Evolutionary conservation across 2,888 invertebrate species (phyloP).

Genomic region (Eremobia ochroleuca): DNA sequence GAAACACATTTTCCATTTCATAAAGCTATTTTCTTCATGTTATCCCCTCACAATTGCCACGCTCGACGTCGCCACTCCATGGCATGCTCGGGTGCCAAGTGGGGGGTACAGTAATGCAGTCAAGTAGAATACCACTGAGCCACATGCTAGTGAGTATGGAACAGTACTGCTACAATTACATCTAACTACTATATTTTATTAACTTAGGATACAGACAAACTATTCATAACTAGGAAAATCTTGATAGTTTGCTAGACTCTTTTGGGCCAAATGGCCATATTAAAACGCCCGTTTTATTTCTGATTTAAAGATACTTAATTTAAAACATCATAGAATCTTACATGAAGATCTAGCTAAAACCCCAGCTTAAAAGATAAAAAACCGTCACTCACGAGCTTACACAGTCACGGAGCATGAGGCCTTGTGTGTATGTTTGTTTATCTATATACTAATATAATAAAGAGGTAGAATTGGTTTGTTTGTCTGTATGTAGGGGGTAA

Average conservation of each 20-base stretch:
- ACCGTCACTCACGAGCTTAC: neutral
- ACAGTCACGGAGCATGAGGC: neutral
- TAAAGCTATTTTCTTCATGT: neutral
- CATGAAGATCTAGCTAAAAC: neutral
- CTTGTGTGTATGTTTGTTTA: no score
- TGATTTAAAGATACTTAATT: neutral
- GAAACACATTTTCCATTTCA: neutral
- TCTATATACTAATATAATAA: no score
- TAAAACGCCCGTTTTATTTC: neutral
- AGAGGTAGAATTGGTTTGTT: no score
- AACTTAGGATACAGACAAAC: neutral
- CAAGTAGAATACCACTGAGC: slow-evolving; percentile 62
- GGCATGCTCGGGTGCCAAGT: slow-evolving; percentile 62
- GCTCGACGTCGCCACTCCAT: slow-evolving; percentile 46
- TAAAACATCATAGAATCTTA: neutral
- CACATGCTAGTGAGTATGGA: slow-evolving; percentile 55
- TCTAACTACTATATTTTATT: neutral
- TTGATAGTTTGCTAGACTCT: neutral
- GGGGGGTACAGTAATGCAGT: slow-evolving; percentile 69
- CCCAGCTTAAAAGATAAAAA: neutral
- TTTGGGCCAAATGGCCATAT: neutral
- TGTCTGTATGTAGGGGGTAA: no score
- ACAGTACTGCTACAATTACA: slow-evolving; percentile 55
- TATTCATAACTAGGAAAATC: neutral
- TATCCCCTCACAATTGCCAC: slow-evolving; percentile 67